Base-by-base conservation (phyloP, 2,888 invertebrate genomes). In the Agonopterix arenella region DNA sequence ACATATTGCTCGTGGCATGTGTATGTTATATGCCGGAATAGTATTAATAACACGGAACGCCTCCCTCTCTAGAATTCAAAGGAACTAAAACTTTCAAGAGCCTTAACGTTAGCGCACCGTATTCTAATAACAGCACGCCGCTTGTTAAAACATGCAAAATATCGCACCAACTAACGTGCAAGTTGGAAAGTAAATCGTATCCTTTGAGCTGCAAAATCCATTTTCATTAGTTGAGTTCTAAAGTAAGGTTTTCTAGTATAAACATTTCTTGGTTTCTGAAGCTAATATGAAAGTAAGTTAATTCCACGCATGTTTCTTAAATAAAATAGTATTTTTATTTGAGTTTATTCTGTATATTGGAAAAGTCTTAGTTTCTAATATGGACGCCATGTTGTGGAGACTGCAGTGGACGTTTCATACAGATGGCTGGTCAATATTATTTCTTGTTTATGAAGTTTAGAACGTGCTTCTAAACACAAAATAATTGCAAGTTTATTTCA, bases 181-280 rank as follows among this genome's bases (percentile, higher is more conserved):
- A 50, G 50, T 43, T 46, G 45, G 9, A 54, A 55, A 56, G 47
- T 45, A 36, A 49, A 46, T 55, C 52, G 28, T 61, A 52, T 53
- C 18, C 36, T 45, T 45, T 54, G 53, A 49, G 49, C 36, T 8
- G 7, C 11, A 56, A 43, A 44, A 52, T 49, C 18, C 45, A 50
- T 50, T 54, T 54, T 54, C 51, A 47, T 43, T 41, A 49, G 48
- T 13, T n/a, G 46, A 8, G 11, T 43, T 43, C 11, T 11, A 43
- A 11, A 43, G 13, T 8, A 2, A 43, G 8, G 3, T 43, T 11
- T 40, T 28, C 28, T 28, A 28, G 28, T 28, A 28, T 28, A 7
- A 28, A 28, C 7, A 28, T 28, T 7, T 28, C 28, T 28, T 28
- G 28, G 28, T 28, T 28, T 28, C 28, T 18, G 16, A 38, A 38